These are phyloP conservation scores for Microcaecilia unicolor DNA, from an alignment of 2,797 vertebrate genomes.

Conservation along the genomic window DNA sequence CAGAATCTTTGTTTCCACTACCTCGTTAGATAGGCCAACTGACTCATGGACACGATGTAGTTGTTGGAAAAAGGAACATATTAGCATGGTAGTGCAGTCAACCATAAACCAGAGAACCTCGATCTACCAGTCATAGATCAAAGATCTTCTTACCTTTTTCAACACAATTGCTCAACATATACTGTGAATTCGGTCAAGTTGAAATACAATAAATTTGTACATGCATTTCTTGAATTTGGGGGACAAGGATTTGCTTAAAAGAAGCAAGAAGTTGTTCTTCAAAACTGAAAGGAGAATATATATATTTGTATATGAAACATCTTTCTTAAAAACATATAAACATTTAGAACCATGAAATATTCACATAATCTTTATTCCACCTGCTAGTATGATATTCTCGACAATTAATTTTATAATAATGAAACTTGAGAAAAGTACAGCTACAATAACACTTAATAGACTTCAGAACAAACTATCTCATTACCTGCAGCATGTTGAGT, in stretches of 20 bases:
- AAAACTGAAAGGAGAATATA: slow-evolving; percentile 13
- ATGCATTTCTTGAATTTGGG: not conserved
- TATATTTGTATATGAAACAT: not conserved
- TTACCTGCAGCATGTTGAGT: slow-evolving; percentile 94
- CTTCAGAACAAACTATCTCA: not conserved
- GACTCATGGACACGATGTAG: too few relatives aligned
- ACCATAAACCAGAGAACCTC: too few relatives aligned
- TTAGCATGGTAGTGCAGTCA: too few relatives aligned
- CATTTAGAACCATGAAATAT: slow-evolving; percentile 2
- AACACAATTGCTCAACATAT: too few relatives aligned
- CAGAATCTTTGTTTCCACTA: too few relatives aligned
- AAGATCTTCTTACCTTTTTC: too few relatives aligned
- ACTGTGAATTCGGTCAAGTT: too few relatives aligned
- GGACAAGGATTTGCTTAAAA: not conserved
- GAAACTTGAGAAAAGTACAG: slow-evolving; percentile 9
- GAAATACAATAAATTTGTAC: too few relatives aligned
- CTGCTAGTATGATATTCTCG: slow-evolving; percentile 12
- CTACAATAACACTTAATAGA: slow-evolving; percentile 1
- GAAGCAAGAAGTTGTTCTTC: slow-evolving; percentile 23
- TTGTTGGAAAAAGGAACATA: too few relatives aligned
- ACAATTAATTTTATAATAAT: slow-evolving; percentile 10
- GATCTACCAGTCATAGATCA: too few relatives aligned
- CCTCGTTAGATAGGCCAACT: too few relatives aligned
- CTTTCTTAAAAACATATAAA: slow-evolving; percentile 16
- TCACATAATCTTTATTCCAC: slow-evolving; percentile 12